Conservation (phyloP, 2,797 vertebrate genomes). For the Iguana delicatissima region DNA sequence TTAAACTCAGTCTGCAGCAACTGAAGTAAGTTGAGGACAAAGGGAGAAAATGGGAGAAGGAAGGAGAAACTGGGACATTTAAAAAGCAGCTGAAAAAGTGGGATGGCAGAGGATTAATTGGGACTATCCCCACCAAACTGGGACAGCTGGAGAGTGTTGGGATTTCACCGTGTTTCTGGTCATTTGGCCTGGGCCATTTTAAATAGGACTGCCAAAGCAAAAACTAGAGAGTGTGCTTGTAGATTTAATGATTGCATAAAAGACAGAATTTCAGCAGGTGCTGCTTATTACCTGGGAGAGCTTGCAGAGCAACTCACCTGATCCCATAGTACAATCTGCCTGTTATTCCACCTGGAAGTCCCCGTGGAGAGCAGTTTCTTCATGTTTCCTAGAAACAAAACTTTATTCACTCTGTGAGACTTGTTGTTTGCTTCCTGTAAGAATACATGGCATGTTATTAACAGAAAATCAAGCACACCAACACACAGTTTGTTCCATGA, state of each 20-base stretch:
- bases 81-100: too few relatives aligned
- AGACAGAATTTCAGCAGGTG: too few relatives aligned
- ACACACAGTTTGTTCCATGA: neutral
- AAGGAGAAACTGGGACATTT: neutral
- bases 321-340: constrained; percentile 92
- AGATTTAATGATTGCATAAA: too few relatives aligned
- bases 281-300: neutral
- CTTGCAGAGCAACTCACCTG: constrained; percentile 80
- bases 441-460: neutral
- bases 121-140: too few relatives aligned
- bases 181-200: too few relatives aligned
- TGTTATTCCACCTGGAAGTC: constrained; percentile 89
- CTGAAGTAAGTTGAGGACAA: neutral
- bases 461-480: neutral
- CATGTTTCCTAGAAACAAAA: constrained; percentile 90
- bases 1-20: neutral
- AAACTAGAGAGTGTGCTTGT: too few relatives aligned
- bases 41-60: too few relatives aligned
- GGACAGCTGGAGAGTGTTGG: too few relatives aligned
- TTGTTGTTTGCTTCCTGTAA: constrained; percentile 87
- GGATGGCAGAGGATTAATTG: too few relatives aligned
- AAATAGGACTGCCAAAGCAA: too few relatives aligned
- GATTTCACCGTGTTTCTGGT: too few relatives aligned
- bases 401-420: constrained; percentile 88
- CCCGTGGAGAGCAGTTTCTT: constrained; percentile 90